A percentile compares a stretch with the other conserved stretches of the same genome.
Conservation (phyloP, 2,888 invertebrate species). For the Orthosia gracilis region DNA sequence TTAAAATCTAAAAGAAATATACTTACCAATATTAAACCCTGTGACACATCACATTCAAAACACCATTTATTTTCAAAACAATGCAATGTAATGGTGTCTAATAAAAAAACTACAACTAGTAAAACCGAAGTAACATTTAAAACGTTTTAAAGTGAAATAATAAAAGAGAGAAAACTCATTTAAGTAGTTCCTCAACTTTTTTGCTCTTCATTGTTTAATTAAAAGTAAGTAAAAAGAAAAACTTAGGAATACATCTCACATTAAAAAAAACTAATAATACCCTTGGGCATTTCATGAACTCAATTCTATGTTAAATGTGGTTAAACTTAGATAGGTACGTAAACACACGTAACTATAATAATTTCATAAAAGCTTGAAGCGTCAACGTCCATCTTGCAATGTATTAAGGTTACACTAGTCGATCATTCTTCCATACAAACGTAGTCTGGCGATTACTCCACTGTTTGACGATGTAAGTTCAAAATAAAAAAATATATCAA, state of each 20-base stretch:
- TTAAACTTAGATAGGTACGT: too few species aligned
- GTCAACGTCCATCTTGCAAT: too few species aligned
- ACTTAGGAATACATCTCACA: background rate
- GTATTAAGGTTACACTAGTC: too few species aligned
- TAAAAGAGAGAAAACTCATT: background rate
- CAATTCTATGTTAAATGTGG: background rate
- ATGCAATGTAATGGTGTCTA: background rate
- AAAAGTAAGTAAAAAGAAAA: constrained; percentile 26
- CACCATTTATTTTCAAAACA: background rate
- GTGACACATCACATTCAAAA: background rate
- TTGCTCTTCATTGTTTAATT: constrained; percentile 38
- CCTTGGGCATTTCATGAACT: background rate
- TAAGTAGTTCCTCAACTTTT: constrained; percentile 23
- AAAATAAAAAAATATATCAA: too few species aligned
- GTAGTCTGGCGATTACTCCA: too few species aligned
- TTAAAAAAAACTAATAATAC: background rate
- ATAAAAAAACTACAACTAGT: background rate
- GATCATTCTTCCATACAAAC: too few species aligned
- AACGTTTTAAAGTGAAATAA: constrained; percentile 22
- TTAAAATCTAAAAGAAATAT: background rate
- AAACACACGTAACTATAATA: too few species aligned
- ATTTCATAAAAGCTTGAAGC: too few species aligned
- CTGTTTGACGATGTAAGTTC: too few species aligned
- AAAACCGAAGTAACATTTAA: constrained; percentile 2
- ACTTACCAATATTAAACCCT: background rate